These are phyloP conservation scores for Phallusia fumigata DNA, from an alignment of 23 tunicate genomes.

Conservation along the genomic window DNA sequence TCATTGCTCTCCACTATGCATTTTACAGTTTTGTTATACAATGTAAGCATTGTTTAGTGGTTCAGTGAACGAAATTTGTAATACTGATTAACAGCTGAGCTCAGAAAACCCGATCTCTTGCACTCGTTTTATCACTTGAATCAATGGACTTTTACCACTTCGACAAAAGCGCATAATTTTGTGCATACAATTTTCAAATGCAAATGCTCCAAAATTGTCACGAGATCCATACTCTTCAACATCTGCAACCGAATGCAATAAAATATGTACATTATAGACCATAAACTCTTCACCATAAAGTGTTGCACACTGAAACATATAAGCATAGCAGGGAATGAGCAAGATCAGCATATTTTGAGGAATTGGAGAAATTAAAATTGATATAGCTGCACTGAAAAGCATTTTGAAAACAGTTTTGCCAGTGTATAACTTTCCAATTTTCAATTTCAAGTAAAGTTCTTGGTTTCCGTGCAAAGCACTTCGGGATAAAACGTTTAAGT, in stretches of 20 bases:
- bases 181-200: background rate
- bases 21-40: background rate
- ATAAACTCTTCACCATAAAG: background rate
- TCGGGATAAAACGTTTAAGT: slow-evolving; percentile 20
- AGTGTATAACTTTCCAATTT: slow-evolving; percentile 57
- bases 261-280: background rate
- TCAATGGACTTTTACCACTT: background rate
- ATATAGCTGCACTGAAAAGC: slow-evolving; percentile 20
- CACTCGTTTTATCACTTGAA: slow-evolving; percentile 2
- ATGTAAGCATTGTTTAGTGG: background rate
- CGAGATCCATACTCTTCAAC: background rate
- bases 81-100: too few relatives aligned
- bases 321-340: background rate
- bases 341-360: background rate
- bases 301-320: background rate
- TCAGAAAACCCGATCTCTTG: background rate
- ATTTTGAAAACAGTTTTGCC: slow-evolving; percentile 43
- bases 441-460: slow-evolving; percentile 38
- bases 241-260: background rate
- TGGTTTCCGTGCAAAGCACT: slow-evolving; percentile 42
- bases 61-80: too few relatives aligned
- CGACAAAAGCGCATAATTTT: background rate
- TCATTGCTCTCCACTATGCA: background rate
- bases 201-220: background rate
- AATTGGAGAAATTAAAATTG: background rate